Conservation (phyloP, 2,797 vertebrate genomes). For the Tapera naevia region DNA sequence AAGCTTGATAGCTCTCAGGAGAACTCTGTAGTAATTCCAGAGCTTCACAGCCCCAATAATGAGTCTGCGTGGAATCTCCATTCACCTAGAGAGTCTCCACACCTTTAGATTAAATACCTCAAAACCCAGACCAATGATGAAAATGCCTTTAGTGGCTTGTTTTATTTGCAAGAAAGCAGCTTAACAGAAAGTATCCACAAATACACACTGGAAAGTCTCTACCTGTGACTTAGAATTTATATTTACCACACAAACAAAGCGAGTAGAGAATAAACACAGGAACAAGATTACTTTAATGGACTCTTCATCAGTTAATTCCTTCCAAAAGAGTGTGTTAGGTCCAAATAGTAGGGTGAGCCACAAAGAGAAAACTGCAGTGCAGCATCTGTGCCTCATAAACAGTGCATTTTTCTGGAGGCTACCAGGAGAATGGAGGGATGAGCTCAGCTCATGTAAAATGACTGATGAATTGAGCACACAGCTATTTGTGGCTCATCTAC, state of each 20-base stretch:
- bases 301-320: not conserved
- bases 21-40: not conserved
- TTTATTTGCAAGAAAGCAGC: not conserved
- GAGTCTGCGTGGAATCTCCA: not conserved
- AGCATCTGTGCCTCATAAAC: not conserved
- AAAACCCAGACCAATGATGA: not conserved
- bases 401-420: not conserved
- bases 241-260: not conserved
- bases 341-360: not conserved
- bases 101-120: not conserved
- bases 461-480: not conserved
- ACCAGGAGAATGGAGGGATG: not conserved
- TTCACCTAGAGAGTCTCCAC: not conserved
- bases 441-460: conserved; percentile 12
- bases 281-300: not conserved
- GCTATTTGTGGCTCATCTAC: conserved; percentile 4
- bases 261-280: not conserved
- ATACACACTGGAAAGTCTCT: not conserved
- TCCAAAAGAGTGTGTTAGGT: rapidly evolving
- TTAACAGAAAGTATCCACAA: not conserved
- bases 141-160: not conserved
- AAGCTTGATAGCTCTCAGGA: not conserved
- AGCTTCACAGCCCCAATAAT: not conserved
- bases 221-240: not conserved
- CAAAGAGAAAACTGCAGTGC: not conserved